These are phyloP conservation scores for Hafferia zeledoni DNA, from an alignment of 2,797 vertebrate genomes.

Conservation along the genomic window DNA sequence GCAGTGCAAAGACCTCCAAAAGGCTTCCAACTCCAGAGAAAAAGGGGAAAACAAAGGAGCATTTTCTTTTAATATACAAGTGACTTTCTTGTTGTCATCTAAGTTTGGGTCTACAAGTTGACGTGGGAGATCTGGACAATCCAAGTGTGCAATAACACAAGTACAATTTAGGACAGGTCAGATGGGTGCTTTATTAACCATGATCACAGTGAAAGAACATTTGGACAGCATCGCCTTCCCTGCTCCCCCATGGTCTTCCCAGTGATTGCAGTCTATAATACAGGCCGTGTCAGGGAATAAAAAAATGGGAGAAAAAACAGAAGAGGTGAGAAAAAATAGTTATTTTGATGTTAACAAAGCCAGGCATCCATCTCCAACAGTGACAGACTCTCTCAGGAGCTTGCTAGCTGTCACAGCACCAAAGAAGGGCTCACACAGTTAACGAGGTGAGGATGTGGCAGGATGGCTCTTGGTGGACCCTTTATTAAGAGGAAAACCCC, in stretches of 20 bases:
- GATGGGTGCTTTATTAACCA: background rate
- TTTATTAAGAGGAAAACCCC: rapidly evolving
- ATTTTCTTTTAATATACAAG: background rate
- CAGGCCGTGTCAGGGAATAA: background rate
- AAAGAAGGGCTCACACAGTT: background rate
- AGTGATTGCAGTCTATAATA: background rate
- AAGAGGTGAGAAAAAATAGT: background rate
- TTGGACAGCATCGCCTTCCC: background rate
- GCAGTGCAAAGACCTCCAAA: background rate
- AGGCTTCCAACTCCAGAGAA: background rate
- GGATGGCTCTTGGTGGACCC: background rate
- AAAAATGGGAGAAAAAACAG: background rate
- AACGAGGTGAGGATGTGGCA: background rate
- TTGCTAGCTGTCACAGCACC: background rate
- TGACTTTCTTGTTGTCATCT: background rate
- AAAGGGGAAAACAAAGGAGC: background rate
- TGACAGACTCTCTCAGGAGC: background rate
- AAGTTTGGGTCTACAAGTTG: background rate
- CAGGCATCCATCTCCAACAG: background rate
- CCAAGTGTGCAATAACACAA: background rate
- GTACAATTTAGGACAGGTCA: background rate
- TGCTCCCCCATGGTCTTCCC: background rate
- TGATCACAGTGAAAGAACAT: background rate
- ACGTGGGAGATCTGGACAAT: background rate
- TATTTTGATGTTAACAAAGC: background rate